Conservation (phyloP, 2,113 vertebrate species). For the Archocentrus centrarchus region DNA sequence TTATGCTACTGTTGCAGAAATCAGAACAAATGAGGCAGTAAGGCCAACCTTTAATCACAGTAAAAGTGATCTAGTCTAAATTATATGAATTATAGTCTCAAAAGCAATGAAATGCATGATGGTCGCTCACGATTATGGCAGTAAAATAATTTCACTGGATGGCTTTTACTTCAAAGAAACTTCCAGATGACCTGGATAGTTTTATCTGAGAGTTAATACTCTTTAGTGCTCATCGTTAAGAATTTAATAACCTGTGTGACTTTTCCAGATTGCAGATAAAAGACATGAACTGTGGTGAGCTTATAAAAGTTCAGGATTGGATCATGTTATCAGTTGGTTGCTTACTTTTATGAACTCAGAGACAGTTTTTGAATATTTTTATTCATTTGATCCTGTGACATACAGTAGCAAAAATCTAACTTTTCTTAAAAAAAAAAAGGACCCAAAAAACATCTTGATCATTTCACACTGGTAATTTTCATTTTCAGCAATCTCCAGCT, state of each 20-base stretch:
- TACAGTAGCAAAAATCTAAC: not conserved
- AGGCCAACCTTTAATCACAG: not conserved
- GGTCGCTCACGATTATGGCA: not conserved
- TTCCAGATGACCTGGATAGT: not conserved
- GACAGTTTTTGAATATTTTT: rapidly evolving
- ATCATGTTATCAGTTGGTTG: rapidly evolving
- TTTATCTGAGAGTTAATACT: constrained; percentile 1
- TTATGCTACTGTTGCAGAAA: not conserved
- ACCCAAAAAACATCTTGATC: rapidly evolving
- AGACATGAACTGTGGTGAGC: not conserved
- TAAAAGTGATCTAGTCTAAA: not conserved
- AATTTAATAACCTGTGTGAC: not conserved
- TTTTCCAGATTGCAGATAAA: not conserved
- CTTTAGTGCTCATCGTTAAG: not conserved
- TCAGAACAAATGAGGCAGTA: too few species aligned
- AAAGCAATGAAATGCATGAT: not conserved
- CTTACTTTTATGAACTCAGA: not conserved
- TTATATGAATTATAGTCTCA: not conserved
- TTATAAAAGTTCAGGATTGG: not conserved
- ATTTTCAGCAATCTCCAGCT: not conserved
- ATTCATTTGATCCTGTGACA: not conserved
- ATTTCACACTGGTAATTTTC: not conserved
- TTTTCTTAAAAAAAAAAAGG: not conserved
- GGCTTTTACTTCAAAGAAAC: not conserved
- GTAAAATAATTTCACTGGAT: constrained; percentile 4